Percentiles rank a stretch among this genome's conserved stretches.
Conservation (phyloP, 2,888 invertebrate species). For the Arctia plantaginis region DNA sequence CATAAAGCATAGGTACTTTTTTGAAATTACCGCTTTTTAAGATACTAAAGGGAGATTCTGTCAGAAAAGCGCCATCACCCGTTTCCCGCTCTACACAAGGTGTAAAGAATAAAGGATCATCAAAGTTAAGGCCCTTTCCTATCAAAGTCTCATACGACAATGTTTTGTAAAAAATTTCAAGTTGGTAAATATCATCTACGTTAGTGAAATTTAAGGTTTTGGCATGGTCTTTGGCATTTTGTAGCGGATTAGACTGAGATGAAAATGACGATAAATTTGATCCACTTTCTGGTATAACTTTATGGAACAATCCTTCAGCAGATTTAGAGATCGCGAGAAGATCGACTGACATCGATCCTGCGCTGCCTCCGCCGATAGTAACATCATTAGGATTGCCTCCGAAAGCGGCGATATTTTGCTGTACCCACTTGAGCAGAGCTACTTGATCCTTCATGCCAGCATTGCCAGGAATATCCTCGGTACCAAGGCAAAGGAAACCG, state of each 20-base stretch:
- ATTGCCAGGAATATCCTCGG: conserved; percentile 59
- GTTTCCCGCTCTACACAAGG: too few species aligned
- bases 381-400: conserved; percentile 65
- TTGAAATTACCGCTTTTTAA: too few species aligned
- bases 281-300: conserved; percentile 63
- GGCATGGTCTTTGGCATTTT: conserved; percentile 58
- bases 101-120: too few species aligned
- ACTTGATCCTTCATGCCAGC: conserved; percentile 67
- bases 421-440: conserved; percentile 59
- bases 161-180: conserved; percentile 55
- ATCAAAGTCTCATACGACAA: too few species aligned
- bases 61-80: too few species aligned
- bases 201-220: conserved; percentile 49
- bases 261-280: conserved; percentile 48
- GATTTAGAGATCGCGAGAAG: conserved; percentile 56
- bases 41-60: too few species aligned
- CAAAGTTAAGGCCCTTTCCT: too few species aligned
- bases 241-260: conserved; percentile 59
- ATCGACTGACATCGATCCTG: conserved; percentile 58
- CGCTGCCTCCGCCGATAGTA: conserved; percentile 58
- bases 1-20: too few species aligned
- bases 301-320: conserved; percentile 57
- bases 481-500: conserved; percentile 60
- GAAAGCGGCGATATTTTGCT: conserved; percentile 59
- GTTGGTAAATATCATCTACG: conserved; percentile 49